These are phyloP conservation scores for Symphodus melops DNA, from an alignment of 2,113 vertebrate genomes.

Conservation along the genomic window DNA sequence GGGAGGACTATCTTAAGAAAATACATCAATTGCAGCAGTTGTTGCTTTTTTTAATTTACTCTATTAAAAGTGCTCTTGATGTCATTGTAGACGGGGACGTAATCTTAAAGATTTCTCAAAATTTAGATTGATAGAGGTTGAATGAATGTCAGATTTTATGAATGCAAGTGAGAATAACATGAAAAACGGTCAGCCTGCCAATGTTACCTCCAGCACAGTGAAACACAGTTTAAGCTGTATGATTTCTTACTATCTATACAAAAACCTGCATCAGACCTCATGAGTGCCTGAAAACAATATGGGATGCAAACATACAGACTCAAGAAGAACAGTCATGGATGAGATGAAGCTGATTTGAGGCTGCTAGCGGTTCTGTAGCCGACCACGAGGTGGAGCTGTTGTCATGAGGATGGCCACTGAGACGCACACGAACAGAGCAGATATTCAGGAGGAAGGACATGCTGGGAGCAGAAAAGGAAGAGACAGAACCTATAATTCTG, in stretches of 20 bases:
- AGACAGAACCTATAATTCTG: conserved; percentile 12
- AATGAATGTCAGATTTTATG: not conserved
- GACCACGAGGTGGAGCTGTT: conserved; percentile 74
- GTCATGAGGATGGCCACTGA: conserved; percentile 53
- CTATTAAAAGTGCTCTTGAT: too few species aligned
- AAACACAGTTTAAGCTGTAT: not conserved
- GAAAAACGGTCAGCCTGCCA: not conserved
- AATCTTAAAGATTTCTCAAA: too few species aligned
- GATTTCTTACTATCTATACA: not conserved
- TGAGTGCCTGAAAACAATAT: not conserved
- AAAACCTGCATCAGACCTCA: not conserved
- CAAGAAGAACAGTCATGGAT: not conserved
- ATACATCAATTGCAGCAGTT: too few species aligned
- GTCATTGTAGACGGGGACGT: too few species aligned
- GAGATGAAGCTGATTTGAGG: not conserved
- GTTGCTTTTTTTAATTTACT: too few species aligned
- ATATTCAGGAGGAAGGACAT: conserved; percentile 55
- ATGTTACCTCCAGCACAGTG: not conserved
- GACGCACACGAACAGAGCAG: conserved; percentile 12
- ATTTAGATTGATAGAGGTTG: too few species aligned
- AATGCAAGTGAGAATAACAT: not conserved
- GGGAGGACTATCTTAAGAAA: too few species aligned
- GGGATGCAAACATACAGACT: conserved; percentile 13
- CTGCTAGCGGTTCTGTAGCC: conserved; percentile 3
- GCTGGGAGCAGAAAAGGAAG: conserved; percentile 31